Evolutionary conservation across 1,140 invertebrate species (phyloP).

Genomic region (Dendroctonus ponderosae): DNA sequence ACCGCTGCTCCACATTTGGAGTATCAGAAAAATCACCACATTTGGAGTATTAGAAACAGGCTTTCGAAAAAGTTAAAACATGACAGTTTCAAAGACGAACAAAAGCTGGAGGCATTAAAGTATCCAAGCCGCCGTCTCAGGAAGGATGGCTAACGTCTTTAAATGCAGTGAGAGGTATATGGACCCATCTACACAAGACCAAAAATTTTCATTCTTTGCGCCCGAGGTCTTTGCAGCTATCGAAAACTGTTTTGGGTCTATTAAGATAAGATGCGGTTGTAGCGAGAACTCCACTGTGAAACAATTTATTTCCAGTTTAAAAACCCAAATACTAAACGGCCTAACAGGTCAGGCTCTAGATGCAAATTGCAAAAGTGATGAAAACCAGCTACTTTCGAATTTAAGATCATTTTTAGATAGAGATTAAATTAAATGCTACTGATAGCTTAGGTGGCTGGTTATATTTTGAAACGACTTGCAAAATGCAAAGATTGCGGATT

Average conservation of each 20-base stretch:
- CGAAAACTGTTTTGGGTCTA: conserved; percentile 34
- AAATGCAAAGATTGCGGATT: background rate
- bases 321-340: conserved; percentile 35
- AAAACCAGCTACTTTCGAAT: conserved; percentile 18
- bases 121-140: no score
- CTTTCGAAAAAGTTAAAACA: conserved; percentile 27
- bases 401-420: conserved; percentile 26
- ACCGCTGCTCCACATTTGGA: background rate
- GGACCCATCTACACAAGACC: conserved; percentile 8
- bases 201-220: conserved; percentile 4
- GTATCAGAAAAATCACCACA: background rate
- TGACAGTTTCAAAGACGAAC: conserved; percentile 20
- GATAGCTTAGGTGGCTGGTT: no score
- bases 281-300: conserved; percentile 27
- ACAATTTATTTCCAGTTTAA: conserved; percentile 31
- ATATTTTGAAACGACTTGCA: no score
- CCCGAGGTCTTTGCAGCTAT: conserved; percentile 25
- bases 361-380: conserved; percentile 30
- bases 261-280: conserved; percentile 25
- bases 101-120: conserved; percentile 17
- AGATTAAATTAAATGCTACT: no score
- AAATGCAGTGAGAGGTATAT: conserved; percentile 26
- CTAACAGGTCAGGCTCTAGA: conserved; percentile 8
- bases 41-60: conserved; percentile 6
- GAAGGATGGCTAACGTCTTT: no score